Percentiles rank a stretch among this genome's conserved stretches.
These are phyloP conservation scores for Holothuria glaberrima DNA, from an alignment of 35 echinoderm and acorn worm genomes.

Conservation along the genomic window DNA sequence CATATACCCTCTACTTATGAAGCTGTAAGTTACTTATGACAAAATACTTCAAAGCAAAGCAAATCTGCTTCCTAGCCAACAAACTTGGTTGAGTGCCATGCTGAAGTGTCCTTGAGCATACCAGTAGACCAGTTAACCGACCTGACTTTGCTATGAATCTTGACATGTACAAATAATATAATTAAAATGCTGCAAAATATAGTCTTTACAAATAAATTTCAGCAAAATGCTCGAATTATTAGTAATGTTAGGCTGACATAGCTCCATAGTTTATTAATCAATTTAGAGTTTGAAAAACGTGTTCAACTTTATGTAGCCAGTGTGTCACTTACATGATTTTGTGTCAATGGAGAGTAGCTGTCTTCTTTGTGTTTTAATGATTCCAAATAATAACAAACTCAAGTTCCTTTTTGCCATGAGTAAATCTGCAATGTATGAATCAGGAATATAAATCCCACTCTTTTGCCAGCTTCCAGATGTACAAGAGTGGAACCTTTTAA, in stretches of 20 bases:
- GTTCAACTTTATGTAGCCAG: neutral
- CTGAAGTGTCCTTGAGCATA: neutral
- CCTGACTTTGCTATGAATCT: neutral
- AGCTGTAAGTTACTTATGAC: neutral
- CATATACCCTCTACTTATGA: neutral
- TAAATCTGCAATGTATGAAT: no score
- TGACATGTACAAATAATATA: neutral
- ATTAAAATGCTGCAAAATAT: neutral
- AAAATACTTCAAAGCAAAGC: neutral
- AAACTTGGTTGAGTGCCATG: neutral
- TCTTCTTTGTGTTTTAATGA: no score
- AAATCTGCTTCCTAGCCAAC: neutral
- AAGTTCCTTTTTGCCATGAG: no score
- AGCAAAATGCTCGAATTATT: no score
- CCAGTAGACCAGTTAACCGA: neutral
- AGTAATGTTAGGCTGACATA: no score
- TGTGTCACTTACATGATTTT: neutral
- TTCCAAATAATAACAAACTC: no score
- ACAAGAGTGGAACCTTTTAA: neutral
- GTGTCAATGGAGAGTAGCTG: neutral
- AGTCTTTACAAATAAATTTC: no score
- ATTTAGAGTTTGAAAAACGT: neutral
- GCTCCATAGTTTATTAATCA: neutral
- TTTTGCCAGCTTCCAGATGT: slow-evolving; percentile 14
- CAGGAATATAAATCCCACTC: neutral